Percentiles rank a stretch among this genome's conserved stretches.
Conservation (phyloP, 1,140 invertebrate genomes). For the Paralvinella palmiformis region DNA sequence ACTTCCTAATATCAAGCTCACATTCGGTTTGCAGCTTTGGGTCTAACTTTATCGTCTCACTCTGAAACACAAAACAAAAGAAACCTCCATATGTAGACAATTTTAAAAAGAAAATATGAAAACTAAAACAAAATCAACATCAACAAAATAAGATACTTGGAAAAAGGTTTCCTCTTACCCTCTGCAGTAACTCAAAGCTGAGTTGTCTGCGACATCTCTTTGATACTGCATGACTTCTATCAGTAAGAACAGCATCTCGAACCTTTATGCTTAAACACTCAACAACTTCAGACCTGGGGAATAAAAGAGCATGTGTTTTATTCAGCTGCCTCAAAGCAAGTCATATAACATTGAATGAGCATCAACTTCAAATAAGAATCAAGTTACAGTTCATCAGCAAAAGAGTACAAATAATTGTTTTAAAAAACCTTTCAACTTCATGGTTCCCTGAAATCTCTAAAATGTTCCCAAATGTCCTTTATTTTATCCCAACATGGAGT, state of each 20-base stretch:
- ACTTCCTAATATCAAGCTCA: constrained; percentile 66
- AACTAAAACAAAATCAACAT: background rate
- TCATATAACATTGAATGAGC: too few species aligned
- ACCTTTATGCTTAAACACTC: constrained; percentile 84
- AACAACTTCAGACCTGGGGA: constrained; percentile 72
- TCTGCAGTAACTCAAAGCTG: constrained; percentile 72
- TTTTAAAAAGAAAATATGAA: constrained; percentile 7
- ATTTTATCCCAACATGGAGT: too few species aligned
- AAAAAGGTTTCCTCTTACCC: constrained; percentile 29
- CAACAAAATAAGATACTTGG: background rate
- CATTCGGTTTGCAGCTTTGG: constrained; percentile 72
- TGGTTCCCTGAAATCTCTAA: too few species aligned
- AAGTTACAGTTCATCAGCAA: too few species aligned
- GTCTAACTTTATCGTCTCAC: constrained; percentile 78
- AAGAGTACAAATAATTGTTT: too few species aligned
- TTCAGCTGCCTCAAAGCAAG: too few species aligned
- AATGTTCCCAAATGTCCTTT: too few species aligned
- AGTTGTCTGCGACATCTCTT: constrained; percentile 84
- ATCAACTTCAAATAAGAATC: too few species aligned
- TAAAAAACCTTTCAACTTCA: too few species aligned
- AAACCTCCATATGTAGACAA: background rate
- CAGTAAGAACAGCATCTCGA: constrained; percentile 74
- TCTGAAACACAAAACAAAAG: constrained; percentile 51
- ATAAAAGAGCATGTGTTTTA: too few species aligned
- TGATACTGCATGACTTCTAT: constrained; percentile 62